These are phyloP conservation scores for Petrolisthes manimaculis DNA, from an alignment of 2,888 invertebrate genomes.

Conservation along the genomic window DNA sequence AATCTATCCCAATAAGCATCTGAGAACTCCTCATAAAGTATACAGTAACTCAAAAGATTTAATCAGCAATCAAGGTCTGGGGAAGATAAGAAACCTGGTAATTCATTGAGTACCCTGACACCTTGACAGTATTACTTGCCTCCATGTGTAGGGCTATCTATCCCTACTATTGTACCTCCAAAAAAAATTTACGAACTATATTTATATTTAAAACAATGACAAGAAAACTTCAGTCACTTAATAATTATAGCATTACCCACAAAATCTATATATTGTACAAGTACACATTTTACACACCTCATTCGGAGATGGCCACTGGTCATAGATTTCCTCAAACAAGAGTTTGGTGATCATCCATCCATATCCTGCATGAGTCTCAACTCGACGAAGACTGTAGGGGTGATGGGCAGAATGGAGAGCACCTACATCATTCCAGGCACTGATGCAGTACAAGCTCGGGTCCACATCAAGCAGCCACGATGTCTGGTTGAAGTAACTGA, in stretches of 20 bases:
- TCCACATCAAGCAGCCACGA: constrained; percentile 54
- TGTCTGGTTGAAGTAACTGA: constrained; percentile 60
- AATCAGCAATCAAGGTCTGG: too few relatives aligned
- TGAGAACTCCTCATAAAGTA: too few relatives aligned
- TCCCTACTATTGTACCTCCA: too few relatives aligned
- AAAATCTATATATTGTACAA: neutral
- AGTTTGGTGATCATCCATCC: constrained; percentile 55
- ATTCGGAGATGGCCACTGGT: neutral
- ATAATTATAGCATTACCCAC: neutral
- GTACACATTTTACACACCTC: neutral
- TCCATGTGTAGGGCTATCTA: too few relatives aligned
- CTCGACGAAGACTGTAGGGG: constrained; percentile 27
- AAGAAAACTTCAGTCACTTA: neutral
- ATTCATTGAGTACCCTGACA: too few relatives aligned
- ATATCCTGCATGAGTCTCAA: constrained; percentile 59
- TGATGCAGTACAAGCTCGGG: constrained; percentile 44
- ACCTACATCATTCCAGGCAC: constrained; percentile 60
- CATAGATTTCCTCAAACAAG: constrained; percentile 28
- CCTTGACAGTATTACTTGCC: too few relatives aligned
- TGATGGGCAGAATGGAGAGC: constrained; percentile 38
- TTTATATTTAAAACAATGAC: neutral
- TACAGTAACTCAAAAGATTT: too few relatives aligned
- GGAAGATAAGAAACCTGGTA: too few relatives aligned
- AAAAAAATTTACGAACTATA: too few relatives aligned
- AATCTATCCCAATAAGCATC: too few relatives aligned